Base-by-base conservation (phyloP, 2,113 vertebrate species). In the Macrotis lagotis region DNA sequence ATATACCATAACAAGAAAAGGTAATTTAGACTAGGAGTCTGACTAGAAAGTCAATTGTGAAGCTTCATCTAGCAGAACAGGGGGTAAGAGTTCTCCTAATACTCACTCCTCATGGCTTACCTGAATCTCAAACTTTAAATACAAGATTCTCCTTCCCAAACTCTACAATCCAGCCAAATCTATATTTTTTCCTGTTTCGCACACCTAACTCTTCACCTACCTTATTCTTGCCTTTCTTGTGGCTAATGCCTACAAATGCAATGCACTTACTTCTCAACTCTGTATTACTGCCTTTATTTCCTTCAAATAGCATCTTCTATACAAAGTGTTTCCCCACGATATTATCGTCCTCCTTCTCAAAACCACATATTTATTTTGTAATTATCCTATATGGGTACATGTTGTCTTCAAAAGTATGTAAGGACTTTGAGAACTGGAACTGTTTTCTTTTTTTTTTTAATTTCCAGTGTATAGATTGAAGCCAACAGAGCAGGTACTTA, bases 321-420 rank as follows among this genome's bases (percentile, higher is more conserved):
- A 25, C 22, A 52, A 52, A 52, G 51, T 10, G 5, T 50, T 16
- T 37, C 31, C 31, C 11, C 28, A 16, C 59, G 37, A 66, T 66
- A 1, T 66, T 83, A 44, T 44, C 24, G 66, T n/a, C n/a, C 19
- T 8, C 37, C 19, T n/a, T 83, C 66, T 83, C 59, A 24, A 83
- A 83, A 83, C 19, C 0, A 44, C 37, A 44, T 22, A 19, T n/a
- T 44, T 22, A 44, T 83, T 83, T 22, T 83, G 37, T 83, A 44
- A 83, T n/a, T 49, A 8, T 5, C 2, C 0, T 0, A 48, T 44
- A 12, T 2, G 8, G 9, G 8, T 8, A n/a, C 8, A 1, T 83
- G 14, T 92, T 8, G 28, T 55, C 66, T 89, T 31, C 3, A 3
- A 26, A 0, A 44, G 88, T n/a, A 0, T 8, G 14, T 1, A 22